Evolutionary conservation across 1,140 invertebrate genomes (phyloP), one percentile per base, ranked within the genome.

Genomic region (Melipona quadrifasciata): DNA sequence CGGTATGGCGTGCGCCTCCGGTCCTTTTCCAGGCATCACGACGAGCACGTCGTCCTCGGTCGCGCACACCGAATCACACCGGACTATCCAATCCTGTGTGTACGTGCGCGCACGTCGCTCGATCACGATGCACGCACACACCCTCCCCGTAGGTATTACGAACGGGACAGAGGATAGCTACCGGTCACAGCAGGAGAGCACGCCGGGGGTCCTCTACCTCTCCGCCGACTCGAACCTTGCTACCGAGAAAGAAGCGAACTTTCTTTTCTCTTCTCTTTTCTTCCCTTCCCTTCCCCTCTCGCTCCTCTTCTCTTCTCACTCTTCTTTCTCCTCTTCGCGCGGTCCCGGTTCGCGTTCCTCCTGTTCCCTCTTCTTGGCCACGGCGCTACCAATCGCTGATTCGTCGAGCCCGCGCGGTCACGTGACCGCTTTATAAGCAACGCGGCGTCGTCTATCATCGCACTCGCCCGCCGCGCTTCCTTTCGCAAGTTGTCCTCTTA

Each of bases 151-250:
- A 91, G 89, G 91, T 92, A 94, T 94, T 94, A 93, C 92, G 91
- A 93, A 94, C 92, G 93, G 93, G 94, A 94, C 93, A 94, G 93
- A 92, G 92, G 94, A 94, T 94, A 91, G 94, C 94, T 94, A 95
- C 94, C 91, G 94, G 94, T 93, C 94, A 91, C 94, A 94, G 93
- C 93, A 90, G 94, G 94, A 94, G 93, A 93, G 87, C 94, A 88
- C 93, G 90, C 90, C 94, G 92, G 93, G 94, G 93, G 94, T 94
- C 93, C 93, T 90, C 87, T 89, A 88, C 91, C 90, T 90, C 90
- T 91, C 82, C 86, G 90, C 88, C 91, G 92, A 90, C 91, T 88
- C 85, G 68, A 85, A 84, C 87, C 82, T 85, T 85, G 92, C 91
- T 92, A 93, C 92, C 92, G 90, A 92, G 91, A 91, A 91, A 91